Conservation (phyloP, 1,140 invertebrate genomes). For the Drosophila azteca region DNA sequence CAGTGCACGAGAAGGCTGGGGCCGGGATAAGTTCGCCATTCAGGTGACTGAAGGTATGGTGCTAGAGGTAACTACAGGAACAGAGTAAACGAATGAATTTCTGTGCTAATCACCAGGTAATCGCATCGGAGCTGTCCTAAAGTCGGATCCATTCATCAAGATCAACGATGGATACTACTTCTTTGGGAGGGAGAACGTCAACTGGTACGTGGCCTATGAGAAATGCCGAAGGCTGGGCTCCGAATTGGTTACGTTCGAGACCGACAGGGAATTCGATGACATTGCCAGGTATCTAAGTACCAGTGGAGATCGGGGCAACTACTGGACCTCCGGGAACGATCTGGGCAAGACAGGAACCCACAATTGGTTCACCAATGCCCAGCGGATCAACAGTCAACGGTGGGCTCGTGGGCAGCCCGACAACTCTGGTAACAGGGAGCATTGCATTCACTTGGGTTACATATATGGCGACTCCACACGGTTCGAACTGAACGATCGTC, state of each 20-base stretch:
- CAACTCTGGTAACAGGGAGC: too few relatives aligned
- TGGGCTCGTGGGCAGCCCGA: too few relatives aligned
- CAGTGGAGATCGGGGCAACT: slow-evolving; percentile 3
- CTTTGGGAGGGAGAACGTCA: slow-evolving; percentile 29
- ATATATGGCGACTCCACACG: slow-evolving; percentile 9
- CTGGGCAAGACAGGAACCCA: slow-evolving; percentile 31
- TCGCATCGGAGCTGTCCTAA: slow-evolving; percentile 2
- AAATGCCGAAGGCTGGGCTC: slow-evolving; percentile 18
- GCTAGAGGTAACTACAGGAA: too few relatives aligned
- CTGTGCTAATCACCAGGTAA: slow-evolving; percentile 1
- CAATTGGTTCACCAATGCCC: slow-evolving; percentile 39
- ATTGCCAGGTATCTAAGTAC: slow-evolving; percentile 2
- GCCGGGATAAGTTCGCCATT: slow-evolving; percentile 30
- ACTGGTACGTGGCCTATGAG: slow-evolving; percentile 47
- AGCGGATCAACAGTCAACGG: slow-evolving; percentile 22
- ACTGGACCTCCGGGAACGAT: slow-evolving; percentile 54
- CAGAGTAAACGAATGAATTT: background rate
- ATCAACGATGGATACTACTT: slow-evolving; percentile 34
- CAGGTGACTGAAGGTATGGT: slow-evolving; percentile 18
- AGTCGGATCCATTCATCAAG: slow-evolving; percentile 25
- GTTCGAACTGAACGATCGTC: slow-evolving; percentile 34
- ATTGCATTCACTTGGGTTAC: slow-evolving; percentile 45
- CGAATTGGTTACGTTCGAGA: slow-evolving; percentile 44
- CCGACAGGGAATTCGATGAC: slow-evolving; percentile 28
- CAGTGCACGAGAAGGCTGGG: background rate